phyloP scores from a whole-genome alignment of 1,140 invertebrate genomes.

The Branchinecta lindahli region DNA sequence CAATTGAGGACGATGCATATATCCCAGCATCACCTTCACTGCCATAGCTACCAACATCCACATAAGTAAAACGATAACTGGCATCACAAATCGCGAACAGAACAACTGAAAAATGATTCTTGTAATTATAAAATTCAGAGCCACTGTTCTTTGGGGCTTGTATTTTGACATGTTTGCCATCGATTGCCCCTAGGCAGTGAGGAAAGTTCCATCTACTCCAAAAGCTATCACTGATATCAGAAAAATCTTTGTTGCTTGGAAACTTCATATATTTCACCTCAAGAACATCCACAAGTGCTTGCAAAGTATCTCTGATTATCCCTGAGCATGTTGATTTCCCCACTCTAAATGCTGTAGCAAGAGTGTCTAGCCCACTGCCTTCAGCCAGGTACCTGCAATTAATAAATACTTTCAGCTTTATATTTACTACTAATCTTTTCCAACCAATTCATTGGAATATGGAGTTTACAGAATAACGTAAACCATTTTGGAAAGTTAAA shows the following conservation, averaged over 20 bases:
- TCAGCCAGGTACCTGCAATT: too few relatives aligned
- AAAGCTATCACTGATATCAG: constrained; percentile 21
- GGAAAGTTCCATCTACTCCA: constrained; percentile 23
- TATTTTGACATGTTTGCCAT: constrained; percentile 25
- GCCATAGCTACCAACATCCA: too few relatives aligned
- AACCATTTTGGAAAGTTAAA: too few relatives aligned
- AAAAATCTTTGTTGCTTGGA: constrained; percentile 20
- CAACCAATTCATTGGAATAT: too few relatives aligned
- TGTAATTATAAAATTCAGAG: constrained; percentile 23
- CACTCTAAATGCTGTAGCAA: too few relatives aligned
- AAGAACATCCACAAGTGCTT: constrained; percentile 7
- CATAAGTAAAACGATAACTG: too few relatives aligned
- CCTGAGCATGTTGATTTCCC: not conserved
- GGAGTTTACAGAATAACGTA: too few relatives aligned
- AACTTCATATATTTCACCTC: constrained; percentile 22
- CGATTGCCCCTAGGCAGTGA: constrained; percentile 24
- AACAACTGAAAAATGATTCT: constrained; percentile 21
- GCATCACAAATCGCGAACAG: constrained; percentile 21
- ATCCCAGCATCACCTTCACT: too few relatives aligned
- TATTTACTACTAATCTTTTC: too few relatives aligned
- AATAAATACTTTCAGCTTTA: too few relatives aligned
- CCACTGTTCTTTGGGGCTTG: constrained; percentile 16
- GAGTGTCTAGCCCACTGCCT: too few relatives aligned
- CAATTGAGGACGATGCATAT: too few relatives aligned
- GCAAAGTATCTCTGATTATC: constrained; percentile 10